Percentiles rank a stretch among this genome's conserved stretches.
phyloP scores from a whole-genome alignment of 2,888 invertebrate genomes.

The Cerastis rubricosa region DNA sequence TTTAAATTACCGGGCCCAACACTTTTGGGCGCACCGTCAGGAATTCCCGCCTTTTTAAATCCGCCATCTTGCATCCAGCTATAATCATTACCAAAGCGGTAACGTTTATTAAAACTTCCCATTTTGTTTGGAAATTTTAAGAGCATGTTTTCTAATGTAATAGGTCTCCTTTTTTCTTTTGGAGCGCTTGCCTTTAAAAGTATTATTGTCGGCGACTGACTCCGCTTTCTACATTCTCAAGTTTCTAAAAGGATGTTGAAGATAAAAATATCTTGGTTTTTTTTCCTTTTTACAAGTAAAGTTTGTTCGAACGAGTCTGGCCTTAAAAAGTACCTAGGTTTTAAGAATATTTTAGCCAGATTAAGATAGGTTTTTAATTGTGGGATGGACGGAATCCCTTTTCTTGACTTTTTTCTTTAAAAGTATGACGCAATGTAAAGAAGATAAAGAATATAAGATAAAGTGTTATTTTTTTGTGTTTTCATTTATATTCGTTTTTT shows the following conservation, averaged over 20 bases:
- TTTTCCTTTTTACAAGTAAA: slow-evolving; percentile 42
- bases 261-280: slow-evolving; percentile 44
- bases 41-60: slow-evolving; percentile 61
- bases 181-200: slow-evolving; percentile 44
- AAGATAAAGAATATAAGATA: no score
- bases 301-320: slow-evolving; percentile 28
- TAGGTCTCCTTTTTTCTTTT: slow-evolving; percentile 49
- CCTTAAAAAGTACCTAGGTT: slow-evolving; percentile 15
- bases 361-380: slow-evolving; percentile 20
- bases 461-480: background rate
- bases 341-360: slow-evolving; percentile 27
- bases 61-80: slow-evolving; percentile 61
- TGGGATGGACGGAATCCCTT: background rate
- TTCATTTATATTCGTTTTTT: background rate
- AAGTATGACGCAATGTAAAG: background rate
- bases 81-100: slow-evolving; percentile 66
- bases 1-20: slow-evolving; percentile 68
- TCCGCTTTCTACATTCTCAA: slow-evolving; percentile 49
- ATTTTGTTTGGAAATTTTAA: slow-evolving; percentile 56
- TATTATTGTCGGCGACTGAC: slow-evolving; percentile 59
- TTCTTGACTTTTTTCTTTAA: background rate
- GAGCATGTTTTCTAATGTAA: slow-evolving; percentile 55
- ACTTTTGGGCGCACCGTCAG: slow-evolving; percentile 53
- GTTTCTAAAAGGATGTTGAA: slow-evolving; percentile 47
- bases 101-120: slow-evolving; percentile 66